Evolutionary conservation across 1,140 invertebrate species (phyloP), one percentile per base, ranked within the genome.

Genomic region (Bombus polaris): DNA sequence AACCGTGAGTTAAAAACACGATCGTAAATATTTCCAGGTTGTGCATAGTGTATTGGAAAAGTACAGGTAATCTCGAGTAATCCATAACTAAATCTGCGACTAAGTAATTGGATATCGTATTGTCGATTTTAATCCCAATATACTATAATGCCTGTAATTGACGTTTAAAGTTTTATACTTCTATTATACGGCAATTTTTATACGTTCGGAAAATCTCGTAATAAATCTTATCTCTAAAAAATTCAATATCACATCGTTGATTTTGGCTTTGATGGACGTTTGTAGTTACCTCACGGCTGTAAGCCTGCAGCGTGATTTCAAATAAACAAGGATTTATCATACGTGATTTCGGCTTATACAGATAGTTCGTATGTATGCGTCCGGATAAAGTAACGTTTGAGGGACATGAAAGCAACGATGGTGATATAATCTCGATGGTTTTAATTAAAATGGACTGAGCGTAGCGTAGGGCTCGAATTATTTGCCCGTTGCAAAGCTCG

Each of bases 371-470:
- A 3, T 42, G 35, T 53, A 65, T 53, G 22, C 35, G 44, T n/a
- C 0, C n/a, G 53, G 9, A 59, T 39, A 53, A 47, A 66, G 35
- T 25, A 39, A 57, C 5, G 32, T 76, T 53, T 39, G 59, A 68
- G 32, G 37, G 22, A 82, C 22, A 15, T 32, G 59, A 75, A 57
- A 39, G 70, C 25, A 42, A 71, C 70, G 77, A n/a, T 22, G 32
- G 32, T 9, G 37, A 68, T 42, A 47, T 65, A 35, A 76, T 76
- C 44, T 39, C 42, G 42, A 83, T 57, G 72, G 62, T 44, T 83
- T 83, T 83, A 83, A 83, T 83, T 83, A 83, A 83, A 83, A 83
- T 68, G 44, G 44, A 42, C 39, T 74, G 39, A 39, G 28, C 18
- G 47, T 53, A 53, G 18, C 47, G 47, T 53, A 53, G 47, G 47